Evolutionary conservation across 2,797 vertebrate genomes (phyloP), one percentile per base, ranked within the genome.

Genomic region (Chanos chanos): DNA sequence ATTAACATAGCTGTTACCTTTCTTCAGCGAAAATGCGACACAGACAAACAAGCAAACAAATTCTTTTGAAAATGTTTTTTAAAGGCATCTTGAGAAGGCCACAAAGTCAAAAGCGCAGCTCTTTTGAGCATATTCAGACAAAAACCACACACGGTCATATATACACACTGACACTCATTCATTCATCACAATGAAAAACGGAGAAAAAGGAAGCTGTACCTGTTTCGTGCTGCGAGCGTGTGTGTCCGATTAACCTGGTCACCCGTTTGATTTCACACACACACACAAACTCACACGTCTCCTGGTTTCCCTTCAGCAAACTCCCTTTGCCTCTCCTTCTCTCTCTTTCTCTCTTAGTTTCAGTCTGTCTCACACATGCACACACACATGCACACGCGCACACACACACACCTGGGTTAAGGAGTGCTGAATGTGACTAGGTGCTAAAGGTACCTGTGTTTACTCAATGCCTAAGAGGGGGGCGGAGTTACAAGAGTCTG

Each of bases 401-500:
- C 40, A 66, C 49, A 59, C 53, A 22, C 45, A 54, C 36, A 40
- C 64, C 30, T 34, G 62, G 16, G 28, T 24, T 21, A 39, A 5
- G 34, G 68, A 18, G 56, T 74, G 74, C 19, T 74, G 57, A 67
- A 71, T 81, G 63, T 71, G 74, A 73, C 53, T 62, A 81, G 74
- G 79, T 80, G 84, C 84, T 60, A 81, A 82, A 83, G 84, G 81
- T 86, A 79, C 65, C 78, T 79, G 70, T 87, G 85, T 91, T 90
- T 88, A 86, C 86, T 85, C 77, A 81, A 71, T 81, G 76, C 78
- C 75, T 61, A 43, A 54, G 39, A 75, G 64, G 61, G 75, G 87
- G 77, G 84, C 86, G 81, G 86, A 87, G 55, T 59, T 61, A 73
- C 50, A 62, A 61, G 66, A 75, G 58, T 50, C 22, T 24, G 22